These are phyloP conservation scores for Paguma larvata DNA, from an alignment of 2,797 vertebrate genomes.

Conservation along the genomic window DNA sequence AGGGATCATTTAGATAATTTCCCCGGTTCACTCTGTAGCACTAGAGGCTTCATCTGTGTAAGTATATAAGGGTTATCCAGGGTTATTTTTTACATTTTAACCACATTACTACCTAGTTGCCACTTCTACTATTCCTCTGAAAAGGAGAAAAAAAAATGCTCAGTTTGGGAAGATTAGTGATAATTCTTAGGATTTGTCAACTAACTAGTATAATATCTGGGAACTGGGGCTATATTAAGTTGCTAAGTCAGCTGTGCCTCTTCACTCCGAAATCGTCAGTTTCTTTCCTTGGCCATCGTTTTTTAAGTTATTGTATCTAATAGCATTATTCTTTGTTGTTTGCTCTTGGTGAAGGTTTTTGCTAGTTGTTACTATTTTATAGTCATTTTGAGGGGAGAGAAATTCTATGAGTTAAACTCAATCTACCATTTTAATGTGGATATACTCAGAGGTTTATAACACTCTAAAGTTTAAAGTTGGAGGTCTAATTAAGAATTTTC, in stretches of 20 bases:
- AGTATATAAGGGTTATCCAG: not conserved
- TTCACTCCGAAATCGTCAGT: not conserved
- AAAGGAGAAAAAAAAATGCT: not conserved
- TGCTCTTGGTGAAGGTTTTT: slow-evolving; percentile 15
- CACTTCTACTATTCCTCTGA: slow-evolving; percentile 16
- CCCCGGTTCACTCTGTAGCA: not conserved
- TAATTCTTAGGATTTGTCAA: slow-evolving; percentile 26
- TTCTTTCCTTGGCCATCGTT: not conserved
- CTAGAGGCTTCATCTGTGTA: not conserved
- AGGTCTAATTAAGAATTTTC: not conserved
- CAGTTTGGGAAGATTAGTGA: slow-evolving; percentile 8
- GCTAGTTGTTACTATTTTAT: not conserved
- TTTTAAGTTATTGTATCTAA: slow-evolving; percentile 1
- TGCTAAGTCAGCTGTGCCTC: not conserved
- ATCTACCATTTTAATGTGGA: slow-evolving; percentile 6
- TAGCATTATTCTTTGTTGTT: slow-evolving; percentile 24
- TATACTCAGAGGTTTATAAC: not conserved
- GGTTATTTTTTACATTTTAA: slow-evolving; percentile 5
- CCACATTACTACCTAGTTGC: not conserved
- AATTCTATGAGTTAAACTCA: slow-evolving; percentile 28
- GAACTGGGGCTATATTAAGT: not conserved
- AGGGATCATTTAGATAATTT: not conserved
- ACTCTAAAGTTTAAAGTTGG: not conserved
- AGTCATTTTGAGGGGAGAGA: not conserved
- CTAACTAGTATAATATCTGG: not conserved